Conservation (phyloP, 2,113 vertebrate species). For the Gopherus evgoodei region DNA sequence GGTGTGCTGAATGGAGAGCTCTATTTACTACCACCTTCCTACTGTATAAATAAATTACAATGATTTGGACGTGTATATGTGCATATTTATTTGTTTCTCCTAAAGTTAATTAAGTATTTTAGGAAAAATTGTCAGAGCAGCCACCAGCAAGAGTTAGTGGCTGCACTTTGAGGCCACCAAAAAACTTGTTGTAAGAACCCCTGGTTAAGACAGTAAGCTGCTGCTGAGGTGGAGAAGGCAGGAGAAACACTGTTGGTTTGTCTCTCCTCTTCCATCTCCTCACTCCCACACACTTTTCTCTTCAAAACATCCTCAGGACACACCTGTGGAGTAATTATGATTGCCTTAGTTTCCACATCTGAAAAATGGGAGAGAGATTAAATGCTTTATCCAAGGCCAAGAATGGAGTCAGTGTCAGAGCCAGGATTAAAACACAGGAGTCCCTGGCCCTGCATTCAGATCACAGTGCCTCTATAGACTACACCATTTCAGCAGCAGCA, state of each 20-base stretch:
- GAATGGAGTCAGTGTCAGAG: not conserved
- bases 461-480: not conserved
- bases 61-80: not conserved
- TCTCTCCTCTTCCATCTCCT: not conserved
- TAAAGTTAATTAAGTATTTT: not conserved
- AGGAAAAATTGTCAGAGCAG: not conserved
- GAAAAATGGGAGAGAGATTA: not conserved
- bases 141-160: not conserved
- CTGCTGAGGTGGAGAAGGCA: not conserved
- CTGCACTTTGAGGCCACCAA: not conserved
- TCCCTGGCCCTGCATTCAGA: not conserved
- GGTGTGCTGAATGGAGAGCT: not conserved
- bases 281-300: fast-evolving
- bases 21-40: not conserved
- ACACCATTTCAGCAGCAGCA: not conserved
- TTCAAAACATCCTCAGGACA: not conserved
- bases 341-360: no score
- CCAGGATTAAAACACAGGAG: not conserved
- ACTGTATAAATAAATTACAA: not conserved
- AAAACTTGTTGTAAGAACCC: not conserved
- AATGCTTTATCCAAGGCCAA: not conserved
- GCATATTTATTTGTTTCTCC: not conserved
- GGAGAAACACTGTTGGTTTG: fast-evolving
- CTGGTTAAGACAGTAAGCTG: not conserved
- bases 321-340: not conserved